A percentile compares a stretch with the other conserved stretches of the same genome.
These are phyloP conservation scores for human DNA, from an alignment of 2,113 vertebrate genomes.

Conservation along the genomic window DNA sequence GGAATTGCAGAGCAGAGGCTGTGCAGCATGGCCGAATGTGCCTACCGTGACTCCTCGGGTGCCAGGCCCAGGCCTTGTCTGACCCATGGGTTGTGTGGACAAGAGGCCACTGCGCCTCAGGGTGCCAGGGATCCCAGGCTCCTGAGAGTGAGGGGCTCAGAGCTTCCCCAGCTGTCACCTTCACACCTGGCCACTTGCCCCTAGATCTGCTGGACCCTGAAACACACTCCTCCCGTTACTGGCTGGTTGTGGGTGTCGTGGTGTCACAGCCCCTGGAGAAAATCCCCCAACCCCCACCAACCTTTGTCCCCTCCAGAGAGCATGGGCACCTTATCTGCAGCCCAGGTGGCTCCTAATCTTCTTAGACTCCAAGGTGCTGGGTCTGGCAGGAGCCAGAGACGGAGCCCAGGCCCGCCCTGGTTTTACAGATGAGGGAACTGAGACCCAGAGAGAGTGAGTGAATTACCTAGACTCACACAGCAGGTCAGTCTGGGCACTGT, in stretches of 20 bases:
- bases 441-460: background rate
- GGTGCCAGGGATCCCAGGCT: background rate
- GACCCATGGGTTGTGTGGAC: background rate
- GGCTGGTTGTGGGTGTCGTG: no score
- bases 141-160: no score
- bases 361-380: background rate
- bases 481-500: background rate
- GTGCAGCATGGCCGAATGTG: no score
- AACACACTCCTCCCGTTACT: rapidly evolving
- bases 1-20: background rate
- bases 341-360: rapidly evolving
- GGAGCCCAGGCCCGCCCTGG: background rate
- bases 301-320: background rate
- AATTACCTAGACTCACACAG: background rate
- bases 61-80: background rate
- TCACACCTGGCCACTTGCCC: background rate
- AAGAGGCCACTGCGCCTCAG: background rate
- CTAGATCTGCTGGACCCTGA: background rate
- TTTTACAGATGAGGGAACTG: background rate
- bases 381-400: background rate
- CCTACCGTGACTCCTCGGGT: rapidly evolving
- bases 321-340: background rate
- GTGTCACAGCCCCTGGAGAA: background rate
- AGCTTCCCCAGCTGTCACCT: background rate
- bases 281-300: no score